Evolutionary conservation across 1,140 invertebrate species (phyloP).

Genomic region (Zaprionus lachaisei): DNA sequence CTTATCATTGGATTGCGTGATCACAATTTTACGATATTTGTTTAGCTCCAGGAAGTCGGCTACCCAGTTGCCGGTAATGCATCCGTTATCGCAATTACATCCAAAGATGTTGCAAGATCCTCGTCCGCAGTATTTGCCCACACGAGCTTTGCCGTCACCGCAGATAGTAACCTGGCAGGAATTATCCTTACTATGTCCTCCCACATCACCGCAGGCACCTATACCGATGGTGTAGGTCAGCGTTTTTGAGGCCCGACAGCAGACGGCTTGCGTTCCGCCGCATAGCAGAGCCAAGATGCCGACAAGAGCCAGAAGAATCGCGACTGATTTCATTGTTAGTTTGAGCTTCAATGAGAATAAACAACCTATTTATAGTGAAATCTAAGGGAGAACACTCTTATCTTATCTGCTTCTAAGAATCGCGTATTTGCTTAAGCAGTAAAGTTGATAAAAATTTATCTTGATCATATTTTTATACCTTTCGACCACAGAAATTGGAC

Average conservation of each 20-base stretch:
- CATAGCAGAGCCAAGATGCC: neutral
- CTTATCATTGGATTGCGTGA: too few species aligned
- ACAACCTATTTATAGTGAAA: neutral
- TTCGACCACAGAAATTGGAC: too few species aligned
- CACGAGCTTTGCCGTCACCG: conserved; percentile 10
- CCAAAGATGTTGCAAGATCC: conserved; percentile 22
- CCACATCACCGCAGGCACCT: conserved; percentile 9
- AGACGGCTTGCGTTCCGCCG: neutral
- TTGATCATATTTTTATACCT: too few species aligned
- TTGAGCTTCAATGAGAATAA: neutral
- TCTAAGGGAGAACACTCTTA: neutral
- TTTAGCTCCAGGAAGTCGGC: too few species aligned
- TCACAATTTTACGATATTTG: too few species aligned
- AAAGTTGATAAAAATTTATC: too few species aligned
- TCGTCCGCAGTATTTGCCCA: conserved; percentile 31
- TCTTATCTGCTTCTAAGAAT: conserved; percentile 1
- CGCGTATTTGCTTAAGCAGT: neutral
- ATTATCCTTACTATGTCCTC: neutral
- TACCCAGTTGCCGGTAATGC: conserved; percentile 14
- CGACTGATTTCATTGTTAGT: conserved; percentile 13
- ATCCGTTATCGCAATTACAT: conserved; percentile 17
- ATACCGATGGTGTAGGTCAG: neutral
- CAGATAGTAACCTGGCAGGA: conserved; percentile 25
- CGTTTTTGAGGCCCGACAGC: neutral
- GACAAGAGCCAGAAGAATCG: neutral